Percentiles rank a stretch among this genome's conserved stretches.
These are phyloP conservation scores for Tridacna crocea DNA, from an alignment of 2,888 invertebrate genomes.

Conservation along the genomic window DNA sequence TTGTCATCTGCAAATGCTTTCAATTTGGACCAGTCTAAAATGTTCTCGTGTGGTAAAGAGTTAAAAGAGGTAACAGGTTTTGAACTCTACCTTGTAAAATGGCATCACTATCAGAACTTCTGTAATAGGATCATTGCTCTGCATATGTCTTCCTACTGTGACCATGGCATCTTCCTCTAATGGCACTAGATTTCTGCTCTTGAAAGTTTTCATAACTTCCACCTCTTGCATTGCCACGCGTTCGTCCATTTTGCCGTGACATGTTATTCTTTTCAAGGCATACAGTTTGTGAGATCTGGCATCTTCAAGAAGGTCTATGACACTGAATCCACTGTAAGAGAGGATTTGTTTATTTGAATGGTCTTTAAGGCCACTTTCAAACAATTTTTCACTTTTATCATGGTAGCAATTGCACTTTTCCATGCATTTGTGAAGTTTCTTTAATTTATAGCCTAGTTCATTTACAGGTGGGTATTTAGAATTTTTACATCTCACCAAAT, in stretches of 20 bases:
- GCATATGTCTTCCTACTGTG: conserved; percentile 81
- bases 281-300: conserved; percentile 88
- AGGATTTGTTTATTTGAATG: too few species aligned
- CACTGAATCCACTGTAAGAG: conserved; percentile 90
- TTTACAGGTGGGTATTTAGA: too few species aligned
- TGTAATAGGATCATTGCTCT: conserved; percentile 86
- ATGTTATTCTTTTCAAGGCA: conserved; percentile 92
- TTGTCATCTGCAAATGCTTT: too few species aligned
- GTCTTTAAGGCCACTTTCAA: too few species aligned
- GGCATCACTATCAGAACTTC: conserved; percentile 91
- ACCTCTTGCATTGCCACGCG: conserved; percentile 89
- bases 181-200: conserved; percentile 90
- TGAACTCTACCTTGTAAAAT: conserved; percentile 87
- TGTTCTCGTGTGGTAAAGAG: too few species aligned
- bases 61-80: neutral
- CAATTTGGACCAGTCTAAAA: too few species aligned
- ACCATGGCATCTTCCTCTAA: conserved; percentile 88
- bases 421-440: too few species aligned
- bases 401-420: too few species aligned
- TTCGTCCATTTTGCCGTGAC: conserved; percentile 92
- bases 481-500: too few species aligned
- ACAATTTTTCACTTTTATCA: too few species aligned
- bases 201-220: conserved; percentile 89
- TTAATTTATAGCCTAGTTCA: too few species aligned
- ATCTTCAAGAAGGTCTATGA: conserved; percentile 91